These are phyloP conservation scores for Hirudinaria manillensis DNA, from an alignment of 2,888 invertebrate species.

Conservation along the genomic window DNA sequence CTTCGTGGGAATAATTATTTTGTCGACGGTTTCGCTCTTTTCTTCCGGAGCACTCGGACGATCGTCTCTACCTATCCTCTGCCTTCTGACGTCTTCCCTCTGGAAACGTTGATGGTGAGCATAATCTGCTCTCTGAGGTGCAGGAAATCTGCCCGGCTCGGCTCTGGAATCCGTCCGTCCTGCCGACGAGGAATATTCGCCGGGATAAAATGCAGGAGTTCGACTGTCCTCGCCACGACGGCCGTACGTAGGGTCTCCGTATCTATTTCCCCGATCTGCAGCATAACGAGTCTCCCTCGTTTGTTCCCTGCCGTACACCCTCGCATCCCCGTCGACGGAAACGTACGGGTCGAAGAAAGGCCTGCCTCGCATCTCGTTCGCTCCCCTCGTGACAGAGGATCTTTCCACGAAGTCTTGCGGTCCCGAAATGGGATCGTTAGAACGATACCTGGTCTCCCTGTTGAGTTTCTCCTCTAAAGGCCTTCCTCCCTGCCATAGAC, in stretches of 20 bases:
- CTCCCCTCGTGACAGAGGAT: slow-evolving; percentile 11
- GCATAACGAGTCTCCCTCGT: not conserved
- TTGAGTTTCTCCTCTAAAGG: slow-evolving; percentile 22
- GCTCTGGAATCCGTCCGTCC: not conserved
- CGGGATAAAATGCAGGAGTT: not conserved
- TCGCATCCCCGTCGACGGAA: not conserved
- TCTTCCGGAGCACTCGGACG: not conserved
- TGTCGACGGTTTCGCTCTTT: slow-evolving; percentile 8
- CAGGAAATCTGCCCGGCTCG: not conserved
- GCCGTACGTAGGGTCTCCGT: not conserved
- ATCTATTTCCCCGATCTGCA: not conserved
- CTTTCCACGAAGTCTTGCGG: slow-evolving; percentile 26
- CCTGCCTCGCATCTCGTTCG: slow-evolving; percentile 2
- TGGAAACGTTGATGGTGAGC: not conserved
- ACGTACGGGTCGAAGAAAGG: not conserved
- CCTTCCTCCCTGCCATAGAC: slow-evolving; percentile 22
- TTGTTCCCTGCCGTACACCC: not conserved
- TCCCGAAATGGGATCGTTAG: slow-evolving; percentile 24
- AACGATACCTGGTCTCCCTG: slow-evolving; percentile 3
- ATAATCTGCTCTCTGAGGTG: not conserved
- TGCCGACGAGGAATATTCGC: not conserved
- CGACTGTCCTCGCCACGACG: not conserved
- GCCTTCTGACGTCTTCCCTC: not conserved
- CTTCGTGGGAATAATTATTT: slow-evolving; percentile 29
- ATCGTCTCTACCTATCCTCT: not conserved